These are phyloP conservation scores for Masticophis lateralis DNA, from an alignment of 2,797 vertebrate genomes.

Conservation along the genomic window DNA sequence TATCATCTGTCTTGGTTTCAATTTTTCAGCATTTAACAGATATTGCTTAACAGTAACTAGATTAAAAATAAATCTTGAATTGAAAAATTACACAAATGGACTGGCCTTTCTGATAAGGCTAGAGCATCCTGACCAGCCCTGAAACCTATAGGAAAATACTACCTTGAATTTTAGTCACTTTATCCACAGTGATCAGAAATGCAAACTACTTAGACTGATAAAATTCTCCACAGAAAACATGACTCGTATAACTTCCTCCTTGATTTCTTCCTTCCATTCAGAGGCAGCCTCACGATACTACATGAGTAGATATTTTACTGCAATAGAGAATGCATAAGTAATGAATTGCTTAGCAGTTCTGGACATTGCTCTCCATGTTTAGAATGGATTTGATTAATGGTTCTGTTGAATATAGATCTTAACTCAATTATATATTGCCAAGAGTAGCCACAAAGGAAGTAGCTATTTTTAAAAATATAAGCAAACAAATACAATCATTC, in stretches of 20 bases:
- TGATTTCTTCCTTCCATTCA: not conserved
- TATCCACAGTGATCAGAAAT: not conserved
- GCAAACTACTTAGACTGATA: not conserved
- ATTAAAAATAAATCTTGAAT: not conserved
- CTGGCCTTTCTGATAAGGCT: not conserved
- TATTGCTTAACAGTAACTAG: not conserved
- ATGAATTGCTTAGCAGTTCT: not conserved
- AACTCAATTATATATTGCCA: slow-evolving; percentile 14
- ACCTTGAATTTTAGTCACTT: not conserved
- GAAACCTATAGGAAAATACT: not conserved
- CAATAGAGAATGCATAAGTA: not conserved
- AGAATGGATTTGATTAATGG: slow-evolving; percentile 27
- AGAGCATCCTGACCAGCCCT: not conserved
- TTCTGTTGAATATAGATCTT: slow-evolving; percentile 25
- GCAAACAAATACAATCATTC: slow-evolving; percentile 1
- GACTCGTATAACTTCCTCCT: not conserved
- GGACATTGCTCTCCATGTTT: not conserved
- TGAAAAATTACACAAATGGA: not conserved
- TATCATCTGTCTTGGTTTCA: not conserved
- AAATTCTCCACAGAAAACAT: not conserved
- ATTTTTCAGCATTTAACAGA: not conserved
- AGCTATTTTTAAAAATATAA: slow-evolving; percentile 1
- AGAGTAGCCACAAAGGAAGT: not conserved
- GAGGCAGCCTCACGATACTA: not conserved
- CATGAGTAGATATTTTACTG: not conserved